Percentiles rank a stretch among this genome's conserved stretches.
phyloP scores from a whole-genome alignment of 1,140 invertebrate genomes.

The Oncopodura yosiiana region DNA sequence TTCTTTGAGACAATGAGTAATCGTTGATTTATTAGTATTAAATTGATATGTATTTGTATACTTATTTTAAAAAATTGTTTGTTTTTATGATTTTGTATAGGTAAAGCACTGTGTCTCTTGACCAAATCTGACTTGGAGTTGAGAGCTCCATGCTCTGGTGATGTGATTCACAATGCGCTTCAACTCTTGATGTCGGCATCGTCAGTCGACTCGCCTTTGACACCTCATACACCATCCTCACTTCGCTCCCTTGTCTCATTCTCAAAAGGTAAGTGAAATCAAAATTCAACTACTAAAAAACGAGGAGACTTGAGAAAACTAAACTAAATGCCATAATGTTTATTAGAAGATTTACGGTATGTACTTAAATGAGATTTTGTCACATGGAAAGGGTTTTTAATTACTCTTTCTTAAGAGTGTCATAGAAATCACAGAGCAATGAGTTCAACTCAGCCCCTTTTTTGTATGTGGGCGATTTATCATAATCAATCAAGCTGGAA shows the following conservation, averaged over 20 bases:
- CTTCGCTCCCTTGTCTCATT: slow-evolving; percentile 33
- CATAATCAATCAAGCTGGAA: no score
- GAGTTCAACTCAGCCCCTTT: no score
- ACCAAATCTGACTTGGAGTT: slow-evolving; percentile 82
- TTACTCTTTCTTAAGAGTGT: no score
- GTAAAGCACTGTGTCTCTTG: slow-evolving; percentile 79
- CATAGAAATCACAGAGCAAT: no score
- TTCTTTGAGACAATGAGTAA: no score
- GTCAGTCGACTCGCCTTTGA: slow-evolving; percentile 57
- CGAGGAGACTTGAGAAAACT: no score
- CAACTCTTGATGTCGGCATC: slow-evolving; percentile 78
- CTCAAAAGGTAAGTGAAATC: slow-evolving; percentile 35
- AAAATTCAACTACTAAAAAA: no score
- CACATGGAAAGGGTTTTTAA: no score
- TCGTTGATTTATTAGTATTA: no score
- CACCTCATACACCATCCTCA: slow-evolving; percentile 44
- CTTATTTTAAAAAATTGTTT: not conserved
- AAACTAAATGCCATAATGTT: not conserved
- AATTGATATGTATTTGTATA: not conserved
- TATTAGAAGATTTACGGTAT: no score
- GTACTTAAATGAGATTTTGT: no score
- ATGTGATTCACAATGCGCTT: slow-evolving; percentile 85
- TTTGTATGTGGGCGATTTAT: no score
- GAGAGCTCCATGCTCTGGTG: slow-evolving; percentile 79
- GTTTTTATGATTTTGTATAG: slow-evolving; percentile 41